phyloP scores from a whole-genome alignment of 2,113 vertebrate genomes.

The Caretta caretta region DNA sequence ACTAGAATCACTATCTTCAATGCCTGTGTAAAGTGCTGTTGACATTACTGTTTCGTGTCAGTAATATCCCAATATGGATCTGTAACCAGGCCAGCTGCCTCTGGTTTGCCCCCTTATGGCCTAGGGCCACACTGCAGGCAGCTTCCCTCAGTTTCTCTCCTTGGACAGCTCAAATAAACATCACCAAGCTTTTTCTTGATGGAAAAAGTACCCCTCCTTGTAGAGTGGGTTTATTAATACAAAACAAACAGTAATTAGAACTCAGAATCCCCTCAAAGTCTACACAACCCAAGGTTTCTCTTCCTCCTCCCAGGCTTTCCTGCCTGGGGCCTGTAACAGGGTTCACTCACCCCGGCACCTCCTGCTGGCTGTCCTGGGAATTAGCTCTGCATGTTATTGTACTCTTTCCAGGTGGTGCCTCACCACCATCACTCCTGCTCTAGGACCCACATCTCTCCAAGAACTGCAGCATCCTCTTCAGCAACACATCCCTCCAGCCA shows the following conservation, averaged over 20 bases:
- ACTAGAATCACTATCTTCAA: conserved; percentile 4
- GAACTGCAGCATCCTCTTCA: too few species aligned
- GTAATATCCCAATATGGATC: neutral
- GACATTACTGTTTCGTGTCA: neutral
- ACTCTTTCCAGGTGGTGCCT: too few species aligned
- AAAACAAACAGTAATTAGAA: neutral
- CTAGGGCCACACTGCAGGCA: neutral
- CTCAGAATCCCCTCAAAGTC: neutral
- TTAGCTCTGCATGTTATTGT: too few species aligned
- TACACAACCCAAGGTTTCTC: neutral
- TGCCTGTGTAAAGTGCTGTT: conserved; percentile 47
- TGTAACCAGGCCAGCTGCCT: neutral
- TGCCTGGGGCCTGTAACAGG: neutral
- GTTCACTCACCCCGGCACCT: too few species aligned
- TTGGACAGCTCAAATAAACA: neutral
- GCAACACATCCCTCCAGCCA: too few species aligned
- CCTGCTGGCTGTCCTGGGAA: too few species aligned
- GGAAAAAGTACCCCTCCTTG: neutral
- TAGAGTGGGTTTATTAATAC: neutral
- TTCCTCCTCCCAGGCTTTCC: neutral
- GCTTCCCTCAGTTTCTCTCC: neutral
- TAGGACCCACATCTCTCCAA: too few species aligned
- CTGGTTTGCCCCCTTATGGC: neutral
- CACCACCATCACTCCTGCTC: too few species aligned
- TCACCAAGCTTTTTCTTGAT: neutral